A percentile compares a stretch with the other conserved stretches of the same genome.
These are phyloP conservation scores for Vulpes vulpes DNA, from an alignment of 2,113 vertebrate genomes.

Conservation along the genomic window DNA sequence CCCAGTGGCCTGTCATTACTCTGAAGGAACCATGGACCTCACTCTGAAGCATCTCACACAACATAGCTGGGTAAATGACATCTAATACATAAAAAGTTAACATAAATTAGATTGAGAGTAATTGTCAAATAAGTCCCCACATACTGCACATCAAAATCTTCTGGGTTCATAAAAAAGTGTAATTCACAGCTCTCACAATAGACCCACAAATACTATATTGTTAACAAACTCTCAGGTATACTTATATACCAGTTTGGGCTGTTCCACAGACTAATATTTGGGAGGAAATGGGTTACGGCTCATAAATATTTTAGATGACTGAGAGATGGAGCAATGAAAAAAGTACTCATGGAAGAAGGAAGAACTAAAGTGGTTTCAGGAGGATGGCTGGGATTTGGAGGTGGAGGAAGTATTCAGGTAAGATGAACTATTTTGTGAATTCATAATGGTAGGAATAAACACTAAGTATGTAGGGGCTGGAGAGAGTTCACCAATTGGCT, in stretches of 20 bases:
- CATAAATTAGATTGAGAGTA: neutral
- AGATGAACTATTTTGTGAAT: neutral
- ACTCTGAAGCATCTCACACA: neutral
- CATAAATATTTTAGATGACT: neutral
- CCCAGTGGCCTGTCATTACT: neutral
- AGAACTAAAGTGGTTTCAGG: neutral
- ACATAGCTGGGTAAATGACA: neutral
- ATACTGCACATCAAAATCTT: neutral
- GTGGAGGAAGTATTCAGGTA: neutral
- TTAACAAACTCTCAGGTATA: neutral
- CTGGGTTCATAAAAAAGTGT: neutral
- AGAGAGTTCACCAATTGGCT: neutral
- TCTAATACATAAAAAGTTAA: neutral
- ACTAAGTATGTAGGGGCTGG: neutral
- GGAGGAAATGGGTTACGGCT: neutral
- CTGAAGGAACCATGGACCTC: neutral
- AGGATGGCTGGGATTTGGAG: neutral
- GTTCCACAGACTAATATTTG: neutral
- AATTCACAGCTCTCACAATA: neutral
- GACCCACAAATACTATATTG: neutral
- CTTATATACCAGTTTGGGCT: neutral
- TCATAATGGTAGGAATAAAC: neutral
- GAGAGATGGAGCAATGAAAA: neutral
- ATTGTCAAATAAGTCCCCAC: neutral
- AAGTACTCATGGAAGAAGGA: neutral